phyloP scores from a whole-genome alignment of 1,140 invertebrate genomes.

The Elymnias hypermnestra region DNA sequence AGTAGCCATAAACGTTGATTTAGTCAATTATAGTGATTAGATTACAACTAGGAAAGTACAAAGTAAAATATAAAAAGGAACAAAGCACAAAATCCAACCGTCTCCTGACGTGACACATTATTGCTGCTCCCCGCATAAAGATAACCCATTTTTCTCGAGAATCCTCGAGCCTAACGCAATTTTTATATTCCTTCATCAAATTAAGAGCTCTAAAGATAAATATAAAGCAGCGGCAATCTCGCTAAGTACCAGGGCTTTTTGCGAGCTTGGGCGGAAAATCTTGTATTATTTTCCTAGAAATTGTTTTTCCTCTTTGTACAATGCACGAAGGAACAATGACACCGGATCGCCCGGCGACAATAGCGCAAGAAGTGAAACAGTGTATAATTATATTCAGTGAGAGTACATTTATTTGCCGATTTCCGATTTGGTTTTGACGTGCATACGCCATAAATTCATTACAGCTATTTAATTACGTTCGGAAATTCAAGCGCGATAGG shows the following conservation, averaged over 20 bases:
- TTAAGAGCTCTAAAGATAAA: constrained; percentile 30
- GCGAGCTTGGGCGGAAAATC: constrained; percentile 34
- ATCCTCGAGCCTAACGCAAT: constrained; percentile 27
- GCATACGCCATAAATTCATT: not conserved
- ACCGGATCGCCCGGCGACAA: constrained; percentile 35
- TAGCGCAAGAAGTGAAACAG: constrained; percentile 27
- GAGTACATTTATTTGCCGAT: constrained; percentile 35
- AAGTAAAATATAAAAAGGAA: not conserved
- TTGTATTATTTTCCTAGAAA: constrained; percentile 41
- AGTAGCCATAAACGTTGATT: too few relatives aligned
- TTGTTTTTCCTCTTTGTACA: constrained; percentile 28
- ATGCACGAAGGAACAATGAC: constrained; percentile 35
- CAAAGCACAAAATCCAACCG: not conserved
- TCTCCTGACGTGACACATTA: constrained; percentile 8
- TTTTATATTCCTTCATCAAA: constrained; percentile 51
- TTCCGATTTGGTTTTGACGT: not conserved
- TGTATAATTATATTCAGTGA: constrained; percentile 17
- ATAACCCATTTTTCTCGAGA: constrained; percentile 6
- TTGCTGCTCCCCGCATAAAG: constrained; percentile 1
- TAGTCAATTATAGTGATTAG: too few relatives aligned
- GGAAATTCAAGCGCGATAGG: not conserved
- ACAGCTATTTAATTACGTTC: too few relatives aligned
- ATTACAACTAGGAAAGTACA: not conserved
- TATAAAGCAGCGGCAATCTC: constrained; percentile 26
- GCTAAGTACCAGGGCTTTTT: constrained; percentile 34